A percentile compares a stretch with the other conserved stretches of the same genome.
phyloP scores from a whole-genome alignment of 2,888 invertebrate species.

The Nemapogon koenigi region DNA sequence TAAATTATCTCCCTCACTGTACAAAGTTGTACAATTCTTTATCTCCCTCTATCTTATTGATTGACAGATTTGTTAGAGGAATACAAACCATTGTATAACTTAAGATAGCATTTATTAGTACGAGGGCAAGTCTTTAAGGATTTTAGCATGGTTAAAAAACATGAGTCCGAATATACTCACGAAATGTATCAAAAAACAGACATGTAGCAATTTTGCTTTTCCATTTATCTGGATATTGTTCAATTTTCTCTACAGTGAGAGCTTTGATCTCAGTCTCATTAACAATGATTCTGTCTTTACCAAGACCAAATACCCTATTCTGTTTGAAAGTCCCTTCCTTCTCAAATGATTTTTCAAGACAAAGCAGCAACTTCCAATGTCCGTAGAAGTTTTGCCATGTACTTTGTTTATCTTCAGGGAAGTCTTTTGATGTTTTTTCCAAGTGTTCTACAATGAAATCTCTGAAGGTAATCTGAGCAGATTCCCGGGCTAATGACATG shows the following conservation, averaged over 20 bases:
- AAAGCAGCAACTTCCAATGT: constrained; percentile 49
- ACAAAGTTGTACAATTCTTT: too few species aligned
- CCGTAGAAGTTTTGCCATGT: constrained; percentile 42
- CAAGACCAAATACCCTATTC: constrained; percentile 52
- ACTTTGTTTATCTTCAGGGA: constrained; percentile 30
- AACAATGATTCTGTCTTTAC: constrained; percentile 44
- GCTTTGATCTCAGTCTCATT: constrained; percentile 55
- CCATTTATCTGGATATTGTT: constrained; percentile 54
- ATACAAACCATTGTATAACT: too few species aligned
- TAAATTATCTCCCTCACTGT: too few species aligned
- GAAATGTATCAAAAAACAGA: constrained; percentile 63
- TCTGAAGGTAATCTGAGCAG: constrained; percentile 63
- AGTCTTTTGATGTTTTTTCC: constrained; percentile 50
- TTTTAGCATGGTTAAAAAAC: too few species aligned
- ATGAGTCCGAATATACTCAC: too few species aligned
- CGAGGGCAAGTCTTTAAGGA: too few species aligned
- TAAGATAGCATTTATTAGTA: too few species aligned
- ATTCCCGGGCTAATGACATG: constrained; percentile 62
- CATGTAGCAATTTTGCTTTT: constrained; percentile 62
- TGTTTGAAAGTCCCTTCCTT: constrained; percentile 53
- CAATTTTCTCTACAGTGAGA: constrained; percentile 51
- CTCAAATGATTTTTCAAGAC: constrained; percentile 55
- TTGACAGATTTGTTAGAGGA: too few species aligned
- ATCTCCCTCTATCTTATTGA: too few species aligned
- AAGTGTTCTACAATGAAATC: constrained; percentile 73